A percentile compares a stretch with the other conserved stretches of the same genome.
Conservation (phyloP, 2,888 invertebrate genomes). For the Drosophila neutralis region DNA sequence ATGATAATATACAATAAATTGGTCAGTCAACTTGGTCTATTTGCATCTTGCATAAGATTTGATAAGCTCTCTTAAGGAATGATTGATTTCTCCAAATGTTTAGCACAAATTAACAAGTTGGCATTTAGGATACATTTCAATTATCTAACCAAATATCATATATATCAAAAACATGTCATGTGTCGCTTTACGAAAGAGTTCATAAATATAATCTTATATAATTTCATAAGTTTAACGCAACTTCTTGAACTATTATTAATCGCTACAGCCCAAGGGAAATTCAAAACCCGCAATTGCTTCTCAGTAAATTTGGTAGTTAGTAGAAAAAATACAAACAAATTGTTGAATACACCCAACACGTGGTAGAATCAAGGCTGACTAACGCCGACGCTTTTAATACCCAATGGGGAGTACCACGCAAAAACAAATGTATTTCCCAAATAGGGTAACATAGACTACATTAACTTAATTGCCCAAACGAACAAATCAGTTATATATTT, state of each 20-base stretch:
- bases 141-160: constrained; percentile 11
- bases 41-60: constrained; percentile 7
- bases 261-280: background rate
- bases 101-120: constrained; percentile 53
- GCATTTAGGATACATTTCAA: constrained; percentile 16
- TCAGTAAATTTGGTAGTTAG: constrained; percentile 9
- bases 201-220: constrained; percentile 27
- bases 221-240: background rate
- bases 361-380: constrained; percentile 5
- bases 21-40: background rate
- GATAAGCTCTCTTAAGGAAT: constrained; percentile 13
- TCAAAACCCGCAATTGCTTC: constrained; percentile 1
- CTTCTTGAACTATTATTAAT: background rate
- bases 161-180: constrained; percentile 22
- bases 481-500: background rate
- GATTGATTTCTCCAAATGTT: constrained; percentile 47
- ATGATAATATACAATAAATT: constrained; percentile 28
- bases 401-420: background rate
- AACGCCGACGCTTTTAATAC: constrained; percentile 4
- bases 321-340: background rate
- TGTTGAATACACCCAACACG: constrained; percentile 6
- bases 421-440: background rate
- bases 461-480: background rate
- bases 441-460: background rate
- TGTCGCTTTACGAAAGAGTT: constrained; percentile 19